A percentile compares a stretch with the other conserved stretches of the same genome.
phyloP scores from a whole-genome alignment of 2,888 invertebrate genomes.

The Syrista parreyssii region DNA sequence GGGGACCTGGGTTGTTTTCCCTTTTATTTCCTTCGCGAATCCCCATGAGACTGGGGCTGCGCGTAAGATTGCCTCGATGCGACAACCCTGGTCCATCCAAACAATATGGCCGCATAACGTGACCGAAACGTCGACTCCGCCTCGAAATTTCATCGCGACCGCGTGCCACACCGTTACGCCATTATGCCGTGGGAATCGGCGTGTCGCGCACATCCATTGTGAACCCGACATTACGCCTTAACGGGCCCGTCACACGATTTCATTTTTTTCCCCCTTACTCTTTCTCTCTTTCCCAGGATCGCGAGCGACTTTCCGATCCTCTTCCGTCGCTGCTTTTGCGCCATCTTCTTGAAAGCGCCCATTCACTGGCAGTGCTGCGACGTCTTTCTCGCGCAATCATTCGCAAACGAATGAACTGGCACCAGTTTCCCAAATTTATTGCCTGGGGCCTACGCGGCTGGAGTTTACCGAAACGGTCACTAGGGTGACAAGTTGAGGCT shows the following conservation, averaged over 20 bases:
- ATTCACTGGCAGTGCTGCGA: background rate
- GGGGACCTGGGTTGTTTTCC: background rate
- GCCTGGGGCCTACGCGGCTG: background rate
- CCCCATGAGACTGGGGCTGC: background rate
- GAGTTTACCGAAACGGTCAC: background rate
- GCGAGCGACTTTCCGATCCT: background rate
- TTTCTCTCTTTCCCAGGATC: background rate
- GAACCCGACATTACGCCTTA: background rate
- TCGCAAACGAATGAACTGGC: background rate
- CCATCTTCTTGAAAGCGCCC: background rate
- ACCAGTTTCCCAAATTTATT: background rate
- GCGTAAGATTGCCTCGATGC: background rate
- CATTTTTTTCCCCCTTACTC: background rate
- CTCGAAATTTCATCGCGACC: background rate
- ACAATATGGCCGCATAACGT: background rate
- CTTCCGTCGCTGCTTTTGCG: background rate
- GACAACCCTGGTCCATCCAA: background rate
- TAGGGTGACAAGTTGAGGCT: too few species aligned
- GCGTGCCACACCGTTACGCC: background rate
- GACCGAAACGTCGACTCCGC: background rate
- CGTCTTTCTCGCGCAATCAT: background rate
- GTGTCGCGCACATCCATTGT: background rate
- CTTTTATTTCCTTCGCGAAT: constrained; percentile 1
- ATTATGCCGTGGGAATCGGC: background rate
- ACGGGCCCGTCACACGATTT: constrained; percentile 5